These are phyloP conservation scores for Temnothorax unifasciatus DNA, from an alignment of 2,888 invertebrate species.

Conservation along the genomic window DNA sequence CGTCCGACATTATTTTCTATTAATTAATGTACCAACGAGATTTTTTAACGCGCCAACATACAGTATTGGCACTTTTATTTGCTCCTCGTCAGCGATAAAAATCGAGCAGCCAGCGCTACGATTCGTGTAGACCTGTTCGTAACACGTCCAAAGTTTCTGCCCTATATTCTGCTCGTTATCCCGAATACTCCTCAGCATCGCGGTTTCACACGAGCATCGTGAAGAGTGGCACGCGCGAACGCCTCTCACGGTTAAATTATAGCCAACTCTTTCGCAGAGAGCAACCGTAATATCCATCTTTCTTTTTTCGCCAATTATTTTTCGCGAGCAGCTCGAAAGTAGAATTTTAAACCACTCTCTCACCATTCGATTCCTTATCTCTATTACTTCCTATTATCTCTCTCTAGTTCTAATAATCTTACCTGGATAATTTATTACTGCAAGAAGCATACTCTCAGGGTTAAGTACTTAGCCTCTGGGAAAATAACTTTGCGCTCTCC, in stretches of 20 bases:
- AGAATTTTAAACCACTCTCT: slow-evolving; percentile 10
- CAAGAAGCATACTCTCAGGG: neutral
- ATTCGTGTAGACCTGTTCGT: slow-evolving; percentile 5
- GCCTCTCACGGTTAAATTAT: slow-evolving; percentile 26
- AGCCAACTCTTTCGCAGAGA: slow-evolving; percentile 7
- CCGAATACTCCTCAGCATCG: slow-evolving; percentile 34
- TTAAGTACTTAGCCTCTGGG: neutral
- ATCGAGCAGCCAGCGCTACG: slow-evolving; percentile 14
- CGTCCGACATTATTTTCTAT: neutral
- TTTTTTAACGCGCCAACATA: slow-evolving; percentile 8
- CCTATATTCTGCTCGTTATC: slow-evolving; percentile 52
- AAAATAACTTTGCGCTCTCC: neutral
- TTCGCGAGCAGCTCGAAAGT: slow-evolving; percentile 12
- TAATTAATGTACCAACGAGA: neutral
- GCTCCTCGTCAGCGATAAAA: slow-evolving; percentile 16
- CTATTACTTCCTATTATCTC: neutral
- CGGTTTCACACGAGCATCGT: slow-evolving; percentile 34
- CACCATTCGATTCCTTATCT: neutral
- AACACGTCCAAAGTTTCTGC: slow-evolving; percentile 38
- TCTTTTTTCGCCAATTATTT: slow-evolving; percentile 36
- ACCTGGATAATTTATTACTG: neutral
- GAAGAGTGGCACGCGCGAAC: slow-evolving; percentile 30
- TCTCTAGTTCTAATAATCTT: slow-evolving; percentile 11
- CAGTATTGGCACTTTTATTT: slow-evolving; percentile 16
- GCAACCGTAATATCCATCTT: slow-evolving; percentile 9